Conservation (phyloP, 2,113 vertebrate species). For the Stigmatopora nigra region DNA sequence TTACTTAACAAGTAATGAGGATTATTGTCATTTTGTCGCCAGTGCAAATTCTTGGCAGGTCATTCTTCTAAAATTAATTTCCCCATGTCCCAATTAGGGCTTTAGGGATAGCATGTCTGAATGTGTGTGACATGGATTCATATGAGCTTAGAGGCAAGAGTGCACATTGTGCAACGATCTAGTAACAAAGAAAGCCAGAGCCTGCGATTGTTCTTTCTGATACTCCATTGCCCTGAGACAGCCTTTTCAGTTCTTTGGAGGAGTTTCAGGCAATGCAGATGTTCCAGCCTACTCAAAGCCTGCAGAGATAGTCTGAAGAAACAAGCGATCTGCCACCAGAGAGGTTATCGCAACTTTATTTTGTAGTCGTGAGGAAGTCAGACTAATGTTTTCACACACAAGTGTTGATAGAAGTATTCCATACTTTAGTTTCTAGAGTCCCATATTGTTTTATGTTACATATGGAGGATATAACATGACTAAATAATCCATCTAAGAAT, state of each 20-base stretch:
- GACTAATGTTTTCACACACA: slow-evolving; percentile 12
- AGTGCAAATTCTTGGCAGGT: slow-evolving; percentile 47
- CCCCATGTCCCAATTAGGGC: slow-evolving; percentile 60
- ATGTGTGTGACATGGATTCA: slow-evolving; percentile 52
- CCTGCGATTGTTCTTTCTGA: slow-evolving; percentile 43
- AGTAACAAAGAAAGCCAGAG: slow-evolving; percentile 48
- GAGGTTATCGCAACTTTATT: slow-evolving; percentile 36
- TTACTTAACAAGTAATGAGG: slow-evolving; percentile 48
- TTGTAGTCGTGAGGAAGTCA: slow-evolving; percentile 16
- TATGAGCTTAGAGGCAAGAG: slow-evolving; percentile 35
- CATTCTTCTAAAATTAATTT: slow-evolving; percentile 57
- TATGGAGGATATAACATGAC: background rate
- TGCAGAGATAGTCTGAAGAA: slow-evolving; percentile 23
- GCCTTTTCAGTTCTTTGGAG: slow-evolving; percentile 37
- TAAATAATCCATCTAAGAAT: slow-evolving; percentile 7
- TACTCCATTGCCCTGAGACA: slow-evolving; percentile 45
- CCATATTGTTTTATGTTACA: background rate
- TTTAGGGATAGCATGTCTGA: slow-evolving; percentile 41
- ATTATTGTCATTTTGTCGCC: slow-evolving; percentile 47
- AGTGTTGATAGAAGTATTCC: background rate
- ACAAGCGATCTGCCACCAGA: slow-evolving; percentile 32
- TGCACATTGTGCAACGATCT: slow-evolving; percentile 7
- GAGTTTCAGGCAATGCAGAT: slow-evolving; percentile 54
- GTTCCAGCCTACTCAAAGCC: slow-evolving; percentile 35
- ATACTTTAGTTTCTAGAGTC: background rate